These are phyloP conservation scores for Alectoris magna DNA, from an alignment of 2,797 vertebrate species.

Conservation along the genomic window DNA sequence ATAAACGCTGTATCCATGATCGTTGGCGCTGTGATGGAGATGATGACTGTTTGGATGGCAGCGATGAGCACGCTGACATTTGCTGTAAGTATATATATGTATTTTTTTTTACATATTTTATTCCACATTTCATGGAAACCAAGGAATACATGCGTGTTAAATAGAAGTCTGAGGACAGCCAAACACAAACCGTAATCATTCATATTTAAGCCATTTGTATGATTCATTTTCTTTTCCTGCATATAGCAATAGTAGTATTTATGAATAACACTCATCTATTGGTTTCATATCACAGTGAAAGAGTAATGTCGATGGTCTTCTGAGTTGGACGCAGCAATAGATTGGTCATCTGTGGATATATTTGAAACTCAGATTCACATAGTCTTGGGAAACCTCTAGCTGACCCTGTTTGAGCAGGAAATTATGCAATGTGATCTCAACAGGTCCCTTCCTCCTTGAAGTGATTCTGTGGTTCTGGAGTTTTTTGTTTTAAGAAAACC, in stretches of 20 bases:
- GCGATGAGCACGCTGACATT: conserved; percentile 88
- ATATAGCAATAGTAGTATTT: rapidly evolving
- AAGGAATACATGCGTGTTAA: background rate
- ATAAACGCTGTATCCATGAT: conserved; percentile 93
- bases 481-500: background rate
- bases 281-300: rapidly evolving
- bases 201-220: background rate
- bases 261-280: background rate
- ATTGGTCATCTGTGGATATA: background rate
- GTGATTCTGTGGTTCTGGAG: background rate
- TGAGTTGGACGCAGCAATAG: background rate
- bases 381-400: rapidly evolving
- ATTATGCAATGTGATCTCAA: background rate
- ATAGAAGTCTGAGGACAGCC: background rate
- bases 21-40: conserved; percentile 96
- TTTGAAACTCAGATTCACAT: rapidly evolving
- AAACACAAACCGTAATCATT: background rate
- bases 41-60: conserved; percentile 96
- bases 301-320: background rate
- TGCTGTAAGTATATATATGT: conserved; percentile 85
- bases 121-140: rapidly evolving
- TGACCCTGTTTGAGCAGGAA: background rate
- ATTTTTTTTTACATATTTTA: background rate
- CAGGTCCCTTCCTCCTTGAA: background rate
- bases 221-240: background rate